Percentiles rank a stretch among this genome's conserved stretches.
Conservation (phyloP, 2,797 vertebrate species). For the Bradypus variegatus region DNA sequence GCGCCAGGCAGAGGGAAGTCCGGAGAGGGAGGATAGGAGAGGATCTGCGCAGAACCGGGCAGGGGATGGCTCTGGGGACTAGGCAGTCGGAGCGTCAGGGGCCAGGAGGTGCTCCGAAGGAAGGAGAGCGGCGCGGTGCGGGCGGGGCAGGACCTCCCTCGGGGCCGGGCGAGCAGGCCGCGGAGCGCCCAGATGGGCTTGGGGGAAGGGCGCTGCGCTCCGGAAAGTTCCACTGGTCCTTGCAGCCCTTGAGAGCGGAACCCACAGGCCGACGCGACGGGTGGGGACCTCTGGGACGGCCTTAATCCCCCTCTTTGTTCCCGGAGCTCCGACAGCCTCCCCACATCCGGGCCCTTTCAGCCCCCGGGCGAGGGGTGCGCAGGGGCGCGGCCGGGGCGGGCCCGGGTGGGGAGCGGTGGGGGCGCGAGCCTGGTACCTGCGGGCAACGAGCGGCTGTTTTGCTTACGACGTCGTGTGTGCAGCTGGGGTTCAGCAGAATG, state of each 20-base stretch:
- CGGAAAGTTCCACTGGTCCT: neutral
- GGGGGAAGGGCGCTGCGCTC: neutral
- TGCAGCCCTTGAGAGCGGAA: neutral
- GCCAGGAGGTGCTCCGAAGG: neutral
- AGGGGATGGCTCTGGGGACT: neutral
- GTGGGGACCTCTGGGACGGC: neutral
- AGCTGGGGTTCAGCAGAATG: neutral
- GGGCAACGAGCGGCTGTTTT: neutral
- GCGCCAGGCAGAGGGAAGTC: no score
- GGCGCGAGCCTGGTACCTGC: rapidly evolving
- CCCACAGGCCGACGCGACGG: rapidly evolving
- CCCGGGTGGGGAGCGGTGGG: no score
- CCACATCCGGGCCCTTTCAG: neutral
- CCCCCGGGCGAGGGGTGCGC: neutral
- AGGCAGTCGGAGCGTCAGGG: neutral
- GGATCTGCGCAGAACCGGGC: rapidly evolving
- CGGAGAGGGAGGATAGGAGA: rapidly evolving
- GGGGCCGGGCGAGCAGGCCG: neutral
- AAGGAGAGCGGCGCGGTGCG: rapidly evolving
- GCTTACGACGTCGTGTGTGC: no score
- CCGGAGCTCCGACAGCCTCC: neutral
- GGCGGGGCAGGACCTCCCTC: neutral
- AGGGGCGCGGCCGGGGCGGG: neutral
- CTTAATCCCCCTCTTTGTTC: neutral
- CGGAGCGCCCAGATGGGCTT: neutral